Evolutionary conservation across 2,797 vertebrate species (phyloP), one percentile per base, ranked within the genome.

Genomic region (Natrix natrix): DNA sequence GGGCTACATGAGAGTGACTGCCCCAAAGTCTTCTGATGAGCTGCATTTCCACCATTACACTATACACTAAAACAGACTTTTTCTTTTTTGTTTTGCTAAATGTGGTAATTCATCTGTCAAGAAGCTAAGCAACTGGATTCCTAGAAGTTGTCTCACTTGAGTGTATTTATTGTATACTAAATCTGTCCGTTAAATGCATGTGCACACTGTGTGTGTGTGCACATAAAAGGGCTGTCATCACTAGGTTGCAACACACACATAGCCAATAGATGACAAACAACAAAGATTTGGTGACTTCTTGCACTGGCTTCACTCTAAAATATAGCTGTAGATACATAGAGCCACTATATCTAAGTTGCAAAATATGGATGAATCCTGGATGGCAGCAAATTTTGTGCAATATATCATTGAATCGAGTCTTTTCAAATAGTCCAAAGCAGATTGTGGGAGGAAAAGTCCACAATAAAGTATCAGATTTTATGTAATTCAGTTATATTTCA

Each of bases 161-260:
- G 98, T 99, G 54, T 97, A 13, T 98, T 99, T 0, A 97, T 99
- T 37, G 95, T 97, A 22, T 98, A 98, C 88, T 99, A 99, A 97
- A 98, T 98, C 0, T 48, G 10, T 48, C 43, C 74, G 48, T 10
- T 48, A 48, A 32, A 74, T 78, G 69, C n/a, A 17, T 17, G n/a
- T 7, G 11, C 61, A 63, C 26, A 28, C 3, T 37, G 8, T 52
- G 12, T 52, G 43, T 17, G 52, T 32, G 37, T 74, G 69, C 32
- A 43, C 16, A 78, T 78, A 78, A 37, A 32, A 37, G 17, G 37
- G 20, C 37, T 48, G 37, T 24, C 10, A 24, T 24, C 48, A 83
- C 10, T 24, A 8, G 37, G 74, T 48, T 83, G 37, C 37, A 83
- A 48, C 20, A 48, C 32, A 37, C 32, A 28, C 26, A 37, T 5